Evolutionary conservation across 2,888 invertebrate genomes (phyloP).

Genomic region (Brachyopa scutellaris): DNA sequence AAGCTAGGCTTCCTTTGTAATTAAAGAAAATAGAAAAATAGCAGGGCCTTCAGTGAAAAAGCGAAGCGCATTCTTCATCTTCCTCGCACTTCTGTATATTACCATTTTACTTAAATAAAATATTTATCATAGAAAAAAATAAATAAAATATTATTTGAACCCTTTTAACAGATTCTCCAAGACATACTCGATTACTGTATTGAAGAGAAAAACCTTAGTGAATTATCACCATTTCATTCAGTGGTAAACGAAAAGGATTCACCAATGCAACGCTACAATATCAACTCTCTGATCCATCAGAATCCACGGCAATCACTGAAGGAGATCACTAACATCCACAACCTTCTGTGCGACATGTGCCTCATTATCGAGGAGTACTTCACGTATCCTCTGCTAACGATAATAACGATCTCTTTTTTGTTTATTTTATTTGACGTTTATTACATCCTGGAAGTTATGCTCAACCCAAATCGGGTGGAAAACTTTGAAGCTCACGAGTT

Average conservation of each 20-base stretch:
- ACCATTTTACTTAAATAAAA: too few species aligned
- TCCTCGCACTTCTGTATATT: too few species aligned
- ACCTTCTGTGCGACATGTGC: conserved; percentile 79
- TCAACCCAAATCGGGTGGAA: conserved; percentile 78
- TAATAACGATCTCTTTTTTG: conserved; percentile 79
- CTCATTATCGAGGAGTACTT: conserved; percentile 79
- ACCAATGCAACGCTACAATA: conserved; percentile 75
- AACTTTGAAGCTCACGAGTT: conserved; percentile 79
- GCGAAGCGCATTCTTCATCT: too few species aligned
- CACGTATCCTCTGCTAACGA: conserved; percentile 78
- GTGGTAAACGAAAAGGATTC: conserved; percentile 44
- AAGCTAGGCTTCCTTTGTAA: too few species aligned
- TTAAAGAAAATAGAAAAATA: too few species aligned
- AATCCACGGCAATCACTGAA: conserved; percentile 78
- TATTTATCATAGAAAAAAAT: too few species aligned
- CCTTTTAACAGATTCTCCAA: conserved; percentile 78
- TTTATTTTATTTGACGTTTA: conserved; percentile 80
- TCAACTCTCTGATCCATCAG: conserved; percentile 78
- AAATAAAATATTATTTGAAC: too few species aligned
- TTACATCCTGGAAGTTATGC: conserved; percentile 78
- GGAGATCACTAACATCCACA: conserved; percentile 79
- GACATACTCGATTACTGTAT: conserved; percentile 78
- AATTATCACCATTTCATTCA: conserved; percentile 78
- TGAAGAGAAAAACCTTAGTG: conserved; percentile 76
- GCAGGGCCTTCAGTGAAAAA: too few species aligned